These are phyloP conservation scores for Sphaerophoria taeniata DNA, from an alignment of 2,888 invertebrate genomes.

Conservation along the genomic window DNA sequence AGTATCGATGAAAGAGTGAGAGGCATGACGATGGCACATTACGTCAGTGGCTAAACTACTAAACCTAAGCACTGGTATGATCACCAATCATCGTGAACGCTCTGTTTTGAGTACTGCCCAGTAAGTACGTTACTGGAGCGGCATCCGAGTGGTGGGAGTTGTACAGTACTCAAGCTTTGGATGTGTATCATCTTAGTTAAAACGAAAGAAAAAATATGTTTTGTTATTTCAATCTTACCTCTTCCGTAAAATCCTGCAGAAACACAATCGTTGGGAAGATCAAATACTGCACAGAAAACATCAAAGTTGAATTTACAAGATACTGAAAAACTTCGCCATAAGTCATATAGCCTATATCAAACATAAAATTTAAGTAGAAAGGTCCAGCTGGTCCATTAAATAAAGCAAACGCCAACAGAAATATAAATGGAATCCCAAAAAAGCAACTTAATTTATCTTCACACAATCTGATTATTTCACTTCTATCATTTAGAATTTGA, in stretches of 20 bases:
- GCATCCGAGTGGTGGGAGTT: no score
- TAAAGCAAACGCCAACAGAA: neutral
- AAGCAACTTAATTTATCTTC: conserved; percentile 22
- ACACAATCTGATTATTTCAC: conserved; percentile 6
- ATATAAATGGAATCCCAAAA: neutral
- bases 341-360: neutral
- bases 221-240: no score
- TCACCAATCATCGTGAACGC: no score
- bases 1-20: no score
- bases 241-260: neutral
- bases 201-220: no score
- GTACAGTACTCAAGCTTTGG: no score
- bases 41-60: no score
- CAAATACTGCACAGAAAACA: neutral
- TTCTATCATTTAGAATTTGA: neutral
- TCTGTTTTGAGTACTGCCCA: no score
- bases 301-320: neutral
- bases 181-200: no score
- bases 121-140: no score
- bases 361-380: neutral
- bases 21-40: no score
- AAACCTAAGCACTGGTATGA: no score
- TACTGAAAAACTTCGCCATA: neutral
- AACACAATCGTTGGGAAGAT: neutral
- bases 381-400: neutral